Evolutionary conservation across 2,888 invertebrate species (phyloP), one percentile per base, ranked within the genome.

Genomic region (Pyrrhia umbra): DNA sequence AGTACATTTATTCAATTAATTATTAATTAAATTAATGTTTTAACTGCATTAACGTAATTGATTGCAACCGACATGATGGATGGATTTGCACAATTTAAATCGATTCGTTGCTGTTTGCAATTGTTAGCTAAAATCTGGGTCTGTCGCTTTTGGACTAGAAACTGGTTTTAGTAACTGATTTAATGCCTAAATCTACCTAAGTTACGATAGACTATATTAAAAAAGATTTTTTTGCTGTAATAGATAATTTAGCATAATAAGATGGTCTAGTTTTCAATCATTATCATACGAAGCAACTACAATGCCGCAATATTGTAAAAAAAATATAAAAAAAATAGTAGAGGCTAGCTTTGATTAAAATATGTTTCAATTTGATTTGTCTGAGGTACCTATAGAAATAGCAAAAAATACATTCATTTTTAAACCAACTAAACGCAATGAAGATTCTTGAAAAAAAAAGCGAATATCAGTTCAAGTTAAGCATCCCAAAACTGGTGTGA

Each of bases 61-160:
- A 67, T 61, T 56, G 27, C 51, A 20, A 59, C 49, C 45, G 42
- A 52, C 42, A 43, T 60, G 55, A 68, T 57, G 59, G 58, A 68
- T 59, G 34, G 54, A 58, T 73, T 75, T 74, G 20, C 62, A 70
- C 67, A 68, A 62, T 70, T 54, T 40, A 34, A 73, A 76, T 65
- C 52, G 55, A 76, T 76, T 69, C 30, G 66, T 59, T 55, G 15
- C 47, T 65, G 52, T 54, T 64, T 47, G 59, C 47, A 70, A 76
- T 61, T 60, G 45, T 63, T 52, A n/a, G 49, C 21, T 43, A 40
- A 52, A 74, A 45, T 59, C 51, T 72, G 43, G 25, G 62, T 63
- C 49, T 55, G 59, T 52, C 52, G 42, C 49, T 55, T 57, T 56
- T 52, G 42, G n/a, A 57, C 27, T 54, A 40, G 46, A 59, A 59